Conservation (phyloP, 2,888 invertebrate species). For the Cylindroiulus punctatus region DNA sequence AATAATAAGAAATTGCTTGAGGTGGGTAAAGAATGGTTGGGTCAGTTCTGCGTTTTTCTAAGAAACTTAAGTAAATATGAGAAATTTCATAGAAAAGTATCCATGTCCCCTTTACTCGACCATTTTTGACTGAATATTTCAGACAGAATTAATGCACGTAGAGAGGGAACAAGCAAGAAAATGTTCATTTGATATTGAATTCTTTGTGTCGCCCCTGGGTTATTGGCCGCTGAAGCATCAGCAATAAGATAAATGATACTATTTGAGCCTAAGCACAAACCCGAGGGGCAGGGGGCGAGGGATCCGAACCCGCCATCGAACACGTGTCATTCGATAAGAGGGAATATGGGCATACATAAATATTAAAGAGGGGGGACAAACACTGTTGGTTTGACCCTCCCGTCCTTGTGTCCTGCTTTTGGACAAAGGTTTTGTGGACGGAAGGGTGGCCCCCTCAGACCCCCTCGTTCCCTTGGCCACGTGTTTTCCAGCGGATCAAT, state of each 20-base stretch:
- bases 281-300: background rate
- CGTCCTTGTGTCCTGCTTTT: slow-evolving; percentile 11
- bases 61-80: no score
- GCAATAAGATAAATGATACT: slow-evolving; percentile 33
- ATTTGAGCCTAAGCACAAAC: background rate
- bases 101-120: background rate
- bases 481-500: slow-evolving; percentile 8
- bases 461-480: background rate
- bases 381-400: slow-evolving; percentile 37
- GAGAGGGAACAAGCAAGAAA: background rate
- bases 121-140: background rate
- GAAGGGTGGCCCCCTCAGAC: background rate
- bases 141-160: background rate
- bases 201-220: background rate
- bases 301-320: background rate
- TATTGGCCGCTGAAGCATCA: background rate
- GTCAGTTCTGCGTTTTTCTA: no score
- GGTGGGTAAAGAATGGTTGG: no score
- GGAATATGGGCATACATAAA: slow-evolving; percentile 11
- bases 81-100: background rate
- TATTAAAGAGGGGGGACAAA: background rate
- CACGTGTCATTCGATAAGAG: slow-evolving; percentile 26
- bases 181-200: slow-evolving; percentile 12
- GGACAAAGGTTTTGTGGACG: slow-evolving; percentile 31
- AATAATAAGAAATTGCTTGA: no score